Evolutionary conservation across 1,140 invertebrate genomes (phyloP), one percentile per base, ranked within the genome.

Genomic region (Macrosteles quadrilineatus): DNA sequence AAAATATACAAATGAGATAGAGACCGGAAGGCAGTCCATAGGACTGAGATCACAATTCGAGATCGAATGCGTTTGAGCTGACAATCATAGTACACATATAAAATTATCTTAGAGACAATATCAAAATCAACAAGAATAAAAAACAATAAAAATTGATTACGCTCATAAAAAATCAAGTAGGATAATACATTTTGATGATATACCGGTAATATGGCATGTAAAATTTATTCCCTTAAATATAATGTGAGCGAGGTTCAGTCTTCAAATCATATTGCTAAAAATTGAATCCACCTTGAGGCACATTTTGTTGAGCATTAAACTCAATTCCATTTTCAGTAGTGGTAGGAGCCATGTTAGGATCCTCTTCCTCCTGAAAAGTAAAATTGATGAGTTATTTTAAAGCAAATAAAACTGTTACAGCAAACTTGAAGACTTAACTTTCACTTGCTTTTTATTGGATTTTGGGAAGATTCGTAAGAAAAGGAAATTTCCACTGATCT

Each of bases 201-300:
- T 36, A 36, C 4, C 32, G 32, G 32, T 4, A 50, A 19, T 50
- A 50, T 50, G 47, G 47, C 47, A 50, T 11, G 2, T 50, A 50
- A 19, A 50, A 50, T 19, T 19, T 21, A n/a, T 3, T 50, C 6
- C n/a, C 3, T 17, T 50, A 21, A 19, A 50, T 50, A 59, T 29
- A 59, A 59, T 59, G 6, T 27, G 6, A 29, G 3, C 11, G 25
- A 59, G 25, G 14, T 11, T 30, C 55, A 59, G 55, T 59, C 55
- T 59, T 59, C 21, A 65, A 50, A 50, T 67, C 31, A 27, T 31
- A 21, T 65, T n/a, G 23, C 59, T 70, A 70, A 53, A 70, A 70
- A 3, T 57, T 64, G 31, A 70, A 70, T 70, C 69, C 69, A 50
- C 57, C 59, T 53, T 65, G 29, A 43, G 69, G 69, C 2, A 70